Conservation (phyloP, 2,113 vertebrate genomes). For the Sphyrna mokarran region DNA sequence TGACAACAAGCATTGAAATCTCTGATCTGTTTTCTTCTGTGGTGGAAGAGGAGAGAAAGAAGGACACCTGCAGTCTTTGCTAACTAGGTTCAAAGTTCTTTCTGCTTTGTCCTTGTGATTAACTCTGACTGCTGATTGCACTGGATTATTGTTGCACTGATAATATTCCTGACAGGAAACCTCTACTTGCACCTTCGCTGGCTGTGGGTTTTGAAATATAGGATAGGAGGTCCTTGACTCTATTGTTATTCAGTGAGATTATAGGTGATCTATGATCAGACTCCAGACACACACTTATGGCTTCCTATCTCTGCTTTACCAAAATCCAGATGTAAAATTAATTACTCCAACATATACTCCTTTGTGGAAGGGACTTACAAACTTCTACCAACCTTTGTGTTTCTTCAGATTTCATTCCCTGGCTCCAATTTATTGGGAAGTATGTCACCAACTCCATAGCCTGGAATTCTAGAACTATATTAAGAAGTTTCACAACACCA, state of each 20-base stretch:
- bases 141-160: neutral
- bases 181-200: neutral
- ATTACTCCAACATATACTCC: neutral
- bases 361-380: neutral
- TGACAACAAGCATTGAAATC: neutral
- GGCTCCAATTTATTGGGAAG: no score
- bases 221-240: neutral
- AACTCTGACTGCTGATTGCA: neutral
- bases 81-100: conserved; percentile 30
- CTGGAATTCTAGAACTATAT: neutral
- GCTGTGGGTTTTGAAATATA: neutral
- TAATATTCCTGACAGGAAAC: neutral
- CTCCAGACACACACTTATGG: neutral
- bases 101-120: neutral
- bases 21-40: neutral
- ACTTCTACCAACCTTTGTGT: neutral
- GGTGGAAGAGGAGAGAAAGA: no score
- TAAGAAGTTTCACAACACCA: no score
- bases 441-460: neutral
- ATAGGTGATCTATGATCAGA: neutral
- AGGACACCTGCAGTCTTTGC: conserved; percentile 34
- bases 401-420: neutral
- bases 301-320: neutral
- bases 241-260: neutral
- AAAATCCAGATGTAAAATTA: neutral